Conservation (phyloP, 2,888 invertebrate species). For the Pammene fasciana region DNA sequence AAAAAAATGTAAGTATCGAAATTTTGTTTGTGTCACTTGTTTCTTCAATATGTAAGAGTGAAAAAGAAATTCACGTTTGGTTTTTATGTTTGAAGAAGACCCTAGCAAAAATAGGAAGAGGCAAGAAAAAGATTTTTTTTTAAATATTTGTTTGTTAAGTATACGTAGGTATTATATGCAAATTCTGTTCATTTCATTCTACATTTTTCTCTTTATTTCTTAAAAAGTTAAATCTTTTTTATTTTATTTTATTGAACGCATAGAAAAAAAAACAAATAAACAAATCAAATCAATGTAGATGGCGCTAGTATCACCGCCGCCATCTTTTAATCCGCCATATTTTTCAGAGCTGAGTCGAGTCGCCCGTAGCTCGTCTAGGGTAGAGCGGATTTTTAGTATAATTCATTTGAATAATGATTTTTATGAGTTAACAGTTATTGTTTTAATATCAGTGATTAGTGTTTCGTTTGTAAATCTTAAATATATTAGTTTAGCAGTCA, state of each 20-base stretch:
- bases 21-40: neutral
- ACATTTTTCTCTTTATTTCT: no score
- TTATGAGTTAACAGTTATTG: constrained; percentile 69
- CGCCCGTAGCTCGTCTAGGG: constrained; percentile 72
- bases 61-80: no score
- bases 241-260: constrained; percentile 20
- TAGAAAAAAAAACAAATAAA: constrained; percentile 46
- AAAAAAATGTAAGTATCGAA: neutral
- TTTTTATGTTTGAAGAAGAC: no score
- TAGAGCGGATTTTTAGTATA: constrained; percentile 70
- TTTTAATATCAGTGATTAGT: constrained; percentile 73
- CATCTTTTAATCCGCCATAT: constrained; percentile 81
- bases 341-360: constrained; percentile 68
- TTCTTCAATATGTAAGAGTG: neutral
- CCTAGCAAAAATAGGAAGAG: no score
- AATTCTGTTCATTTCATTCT: neutral
- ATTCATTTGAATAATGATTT: constrained; percentile 73
- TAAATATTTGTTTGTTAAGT: neutral
- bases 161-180: neutral
- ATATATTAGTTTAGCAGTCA: constrained; percentile 55
- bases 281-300: constrained; percentile 58
- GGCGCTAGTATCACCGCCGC: constrained; percentile 65
- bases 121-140: no score
- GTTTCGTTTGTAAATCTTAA: constrained; percentile 60
- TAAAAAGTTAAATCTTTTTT: neutral